These are phyloP conservation scores for Diplolepis rosae DNA, from an alignment of 2,888 invertebrate genomes.

Conservation along the genomic window DNA sequence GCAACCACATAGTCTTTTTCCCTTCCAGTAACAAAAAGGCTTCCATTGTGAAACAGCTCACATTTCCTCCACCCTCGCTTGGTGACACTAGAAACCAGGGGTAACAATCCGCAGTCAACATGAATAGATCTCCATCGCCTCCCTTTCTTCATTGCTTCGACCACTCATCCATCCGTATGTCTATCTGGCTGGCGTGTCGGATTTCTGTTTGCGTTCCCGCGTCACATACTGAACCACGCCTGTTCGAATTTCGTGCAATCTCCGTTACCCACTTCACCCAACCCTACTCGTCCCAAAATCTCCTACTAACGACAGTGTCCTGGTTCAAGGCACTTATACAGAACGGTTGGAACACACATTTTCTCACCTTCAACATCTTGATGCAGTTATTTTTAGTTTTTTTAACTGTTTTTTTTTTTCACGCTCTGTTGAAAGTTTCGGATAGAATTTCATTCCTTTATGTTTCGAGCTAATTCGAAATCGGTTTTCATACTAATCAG, in stretches of 20 bases:
- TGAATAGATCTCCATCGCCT: constrained; percentile 74
- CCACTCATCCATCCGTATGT: constrained; percentile 45
- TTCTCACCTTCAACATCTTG: neutral
- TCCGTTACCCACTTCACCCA: constrained; percentile 30
- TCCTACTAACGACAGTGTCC: constrained; percentile 2
- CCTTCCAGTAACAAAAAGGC: constrained; percentile 55
- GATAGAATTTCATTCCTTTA: too few relatives aligned
- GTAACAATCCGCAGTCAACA: constrained; percentile 67
- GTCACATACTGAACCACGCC: constrained; percentile 68
- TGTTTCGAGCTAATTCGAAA: too few relatives aligned
- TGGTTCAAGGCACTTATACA: constrained; percentile 17
- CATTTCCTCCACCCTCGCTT: constrained; percentile 69
- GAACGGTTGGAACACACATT: constrained; percentile 7
- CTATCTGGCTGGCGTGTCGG: constrained; percentile 63
- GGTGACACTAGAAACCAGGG: constrained; percentile 63
- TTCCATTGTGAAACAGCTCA: constrained; percentile 67
- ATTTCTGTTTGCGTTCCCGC: constrained; percentile 71
- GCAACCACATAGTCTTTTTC: constrained; percentile 18
- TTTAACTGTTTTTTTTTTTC: neutral
- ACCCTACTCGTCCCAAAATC: constrained; percentile 12
- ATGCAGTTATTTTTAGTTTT: neutral
- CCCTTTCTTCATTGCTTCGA: constrained; percentile 40
- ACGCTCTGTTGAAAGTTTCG: neutral
- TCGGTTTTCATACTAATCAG: too few relatives aligned
- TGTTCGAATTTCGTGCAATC: constrained; percentile 61